Base-by-base conservation (phyloP, 2,113 vertebrate species). In the Heloderma charlesbogerti region DNA sequence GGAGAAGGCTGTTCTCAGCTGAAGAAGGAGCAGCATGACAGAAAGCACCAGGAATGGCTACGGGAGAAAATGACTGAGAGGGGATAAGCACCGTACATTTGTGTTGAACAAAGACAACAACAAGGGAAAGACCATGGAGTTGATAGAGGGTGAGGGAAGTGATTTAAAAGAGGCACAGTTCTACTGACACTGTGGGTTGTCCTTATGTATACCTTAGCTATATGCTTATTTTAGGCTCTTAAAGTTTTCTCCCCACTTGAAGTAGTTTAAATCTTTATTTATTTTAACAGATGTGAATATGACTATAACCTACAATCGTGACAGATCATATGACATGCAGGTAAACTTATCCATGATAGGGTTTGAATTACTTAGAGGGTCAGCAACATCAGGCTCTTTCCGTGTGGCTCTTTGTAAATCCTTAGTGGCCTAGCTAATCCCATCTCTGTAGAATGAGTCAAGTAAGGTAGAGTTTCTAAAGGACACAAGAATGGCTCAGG, bases 291-390 rank as follows among this genome's bases (percentile, higher is more conserved):
- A 97, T 92, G 97, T 99, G 75, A 93, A 98, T 22, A 91, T 99
- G 88, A 94, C 97, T 92, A 94, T 99, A 69, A 95, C 92, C 1
- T 99, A 99, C 94, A 98, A 98, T 95, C 96, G 85, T 74, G 98
- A 98, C 74, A 98, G 98, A 31, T 98, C 98, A 29, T 99, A 99
- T 91, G 97, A 91, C n/a, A 98, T 99, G 98, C 97, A 98, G 99
- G 99, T 99, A 97, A 79, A 97, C 92, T 84, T 74, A 29, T 25
- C 37, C 57, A 43, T 43, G 45, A 75, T 88, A 37, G 57, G 72
- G 75, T 40, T n/a, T 67, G 4, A 84, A 13, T 67, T 43, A 67
- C 57, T 57, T 29, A 75, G 37, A 6, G 54, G 40, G 12, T 51
- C 9, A 27, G 63, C 75, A 80, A 48, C 27, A 4, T 67, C 20